phyloP scores from a whole-genome alignment of 2,113 vertebrate genomes.

The Aplodontia rufa region DNA sequence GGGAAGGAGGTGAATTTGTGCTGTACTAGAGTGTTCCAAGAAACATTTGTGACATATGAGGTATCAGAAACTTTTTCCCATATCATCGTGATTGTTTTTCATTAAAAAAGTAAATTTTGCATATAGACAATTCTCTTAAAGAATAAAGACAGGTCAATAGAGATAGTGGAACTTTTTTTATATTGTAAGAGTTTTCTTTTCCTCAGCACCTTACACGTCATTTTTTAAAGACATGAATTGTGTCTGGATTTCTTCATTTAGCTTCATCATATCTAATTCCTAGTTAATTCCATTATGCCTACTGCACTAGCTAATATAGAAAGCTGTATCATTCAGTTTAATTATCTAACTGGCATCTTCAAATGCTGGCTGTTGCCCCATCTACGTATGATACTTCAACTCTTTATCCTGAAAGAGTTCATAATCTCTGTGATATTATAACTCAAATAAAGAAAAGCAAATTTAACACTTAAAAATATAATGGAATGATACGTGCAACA shows the following conservation, averaged over 20 bases:
- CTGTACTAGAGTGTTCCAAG: not conserved
- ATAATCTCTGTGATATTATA: not conserved
- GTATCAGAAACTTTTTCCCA: not conserved
- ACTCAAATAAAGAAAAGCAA: not conserved
- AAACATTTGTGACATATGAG: not conserved
- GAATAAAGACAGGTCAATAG: not conserved
- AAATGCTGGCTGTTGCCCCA: not conserved
- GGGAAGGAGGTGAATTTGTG: not conserved
- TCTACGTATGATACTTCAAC: slow-evolving; percentile 9
- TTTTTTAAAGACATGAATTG: not conserved
- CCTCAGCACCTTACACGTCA: not conserved
- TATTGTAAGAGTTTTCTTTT: not conserved
- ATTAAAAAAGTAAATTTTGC: not conserved
- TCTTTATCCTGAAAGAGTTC: not conserved
- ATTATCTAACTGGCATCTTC: not conserved
- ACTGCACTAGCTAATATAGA: not conserved
- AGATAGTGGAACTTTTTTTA: not conserved
- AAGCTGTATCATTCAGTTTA: not conserved
- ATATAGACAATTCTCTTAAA: not conserved
- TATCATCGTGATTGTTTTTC: not conserved
- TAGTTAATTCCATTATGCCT: not conserved
- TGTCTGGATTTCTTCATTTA: not conserved
- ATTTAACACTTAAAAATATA: not conserved
- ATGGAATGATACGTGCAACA: not conserved
- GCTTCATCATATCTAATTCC: not conserved